phyloP scores from a whole-genome alignment of 1,140 invertebrate species.

The Oryzaephilus surinamensis region DNA sequence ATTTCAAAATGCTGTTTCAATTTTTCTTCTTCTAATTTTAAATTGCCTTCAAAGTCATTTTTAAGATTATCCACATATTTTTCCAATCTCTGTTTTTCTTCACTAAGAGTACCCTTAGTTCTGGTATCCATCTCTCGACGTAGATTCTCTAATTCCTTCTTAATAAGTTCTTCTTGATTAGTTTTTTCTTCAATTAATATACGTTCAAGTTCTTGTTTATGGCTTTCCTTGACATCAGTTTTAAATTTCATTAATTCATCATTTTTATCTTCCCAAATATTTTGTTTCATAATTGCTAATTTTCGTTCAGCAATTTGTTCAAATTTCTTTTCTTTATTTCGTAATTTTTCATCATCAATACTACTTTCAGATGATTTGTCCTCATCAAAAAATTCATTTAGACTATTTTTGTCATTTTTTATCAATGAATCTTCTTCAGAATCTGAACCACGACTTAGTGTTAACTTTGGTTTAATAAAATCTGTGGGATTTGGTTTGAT shows the following conservation, averaged over 20 bases:
- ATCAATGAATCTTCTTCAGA: constrained; percentile 44
- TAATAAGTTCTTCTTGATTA: constrained; percentile 35
- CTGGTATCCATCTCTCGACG: constrained; percentile 34
- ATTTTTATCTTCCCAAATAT: constrained; percentile 31
- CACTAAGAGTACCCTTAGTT: constrained; percentile 36
- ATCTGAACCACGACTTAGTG: constrained; percentile 39
- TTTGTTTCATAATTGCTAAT: constrained; percentile 34
- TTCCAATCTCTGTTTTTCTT: constrained; percentile 35
- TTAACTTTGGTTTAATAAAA: constrained; percentile 44
- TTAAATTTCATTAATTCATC: constrained; percentile 35
- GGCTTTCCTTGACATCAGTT: constrained; percentile 38
- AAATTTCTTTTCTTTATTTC: constrained; percentile 35
- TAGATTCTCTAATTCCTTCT: constrained; percentile 36
- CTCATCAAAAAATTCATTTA: constrained; percentile 33
- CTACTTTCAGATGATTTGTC: constrained; percentile 16
- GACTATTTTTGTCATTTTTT: constrained; percentile 38
- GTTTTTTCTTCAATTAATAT: constrained; percentile 38
- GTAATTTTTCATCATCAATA: constrained; percentile 24
- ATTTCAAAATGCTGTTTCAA: constrained; percentile 38
- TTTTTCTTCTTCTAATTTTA: constrained; percentile 38
- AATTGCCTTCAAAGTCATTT: constrained; percentile 31
- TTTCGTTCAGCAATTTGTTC: constrained; percentile 43
- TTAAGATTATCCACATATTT: constrained; percentile 37
- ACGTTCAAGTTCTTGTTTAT: constrained; percentile 43
- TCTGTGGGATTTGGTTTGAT: constrained; percentile 43